A percentile compares a stretch with the other conserved stretches of the same genome.
Conservation (phyloP, 2,113 vertebrate genomes). For the Oreocharis arfaki region DNA sequence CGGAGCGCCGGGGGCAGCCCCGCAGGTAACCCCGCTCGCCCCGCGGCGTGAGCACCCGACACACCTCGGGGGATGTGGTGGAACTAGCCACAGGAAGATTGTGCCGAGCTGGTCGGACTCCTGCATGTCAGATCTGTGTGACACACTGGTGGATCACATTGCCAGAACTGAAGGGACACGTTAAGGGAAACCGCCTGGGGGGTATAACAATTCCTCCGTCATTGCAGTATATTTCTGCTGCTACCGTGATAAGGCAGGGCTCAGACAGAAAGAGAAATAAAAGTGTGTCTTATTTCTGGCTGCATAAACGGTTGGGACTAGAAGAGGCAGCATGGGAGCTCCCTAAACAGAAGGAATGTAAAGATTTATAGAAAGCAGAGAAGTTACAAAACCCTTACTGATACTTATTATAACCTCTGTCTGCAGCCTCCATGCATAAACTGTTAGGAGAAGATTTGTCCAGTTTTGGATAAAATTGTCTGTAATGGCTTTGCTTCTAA, state of each 20-base stretch:
- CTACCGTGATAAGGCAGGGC: neutral
- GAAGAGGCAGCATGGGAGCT: neutral
- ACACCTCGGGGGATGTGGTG: accelerated
- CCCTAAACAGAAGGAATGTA: neutral
- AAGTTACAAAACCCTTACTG: neutral
- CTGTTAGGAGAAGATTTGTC: neutral
- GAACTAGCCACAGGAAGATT: neutral
- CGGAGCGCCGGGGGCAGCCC: neutral
- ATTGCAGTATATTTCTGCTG: neutral
- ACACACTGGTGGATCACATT: accelerated
- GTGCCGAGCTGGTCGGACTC: neutral
- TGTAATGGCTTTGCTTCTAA: neutral
- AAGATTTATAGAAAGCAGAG: neutral
- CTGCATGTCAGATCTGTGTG: neutral
- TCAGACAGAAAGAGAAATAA: neutral
- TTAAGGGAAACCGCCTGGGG: neutral
- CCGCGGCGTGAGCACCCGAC: neutral
- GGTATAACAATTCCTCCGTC: neutral
- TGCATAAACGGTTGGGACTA: neutral
- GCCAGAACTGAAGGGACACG: neutral
- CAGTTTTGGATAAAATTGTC: neutral
- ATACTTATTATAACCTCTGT: neutral
- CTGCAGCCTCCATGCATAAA: neutral
- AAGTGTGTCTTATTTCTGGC: neutral
- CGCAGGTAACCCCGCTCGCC: neutral